Evolutionary conservation across 2,888 invertebrate species (phyloP).

Genomic region (Yponomeuta malinellus): DNA sequence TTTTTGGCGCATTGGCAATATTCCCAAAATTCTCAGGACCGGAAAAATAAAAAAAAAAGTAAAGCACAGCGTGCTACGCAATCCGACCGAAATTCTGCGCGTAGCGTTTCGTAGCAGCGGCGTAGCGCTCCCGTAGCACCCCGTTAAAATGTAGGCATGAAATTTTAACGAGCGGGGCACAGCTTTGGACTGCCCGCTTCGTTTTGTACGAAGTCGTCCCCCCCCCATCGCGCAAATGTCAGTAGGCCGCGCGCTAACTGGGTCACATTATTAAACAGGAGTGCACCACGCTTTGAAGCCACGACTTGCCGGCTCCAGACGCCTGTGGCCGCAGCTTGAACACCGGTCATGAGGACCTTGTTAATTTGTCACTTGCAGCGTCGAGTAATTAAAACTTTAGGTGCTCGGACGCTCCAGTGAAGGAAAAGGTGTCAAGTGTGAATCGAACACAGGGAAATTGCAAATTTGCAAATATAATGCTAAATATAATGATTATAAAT

Average conservation of each 20-base stretch:
- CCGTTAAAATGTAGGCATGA: background rate
- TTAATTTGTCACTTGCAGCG: background rate
- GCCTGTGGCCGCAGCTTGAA: constrained; percentile 11
- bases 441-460: no score
- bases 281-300: constrained; percentile 16
- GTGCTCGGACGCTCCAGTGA: background rate
- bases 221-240: constrained; percentile 20
- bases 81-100: background rate
- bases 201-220: background rate
- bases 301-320: constrained; percentile 17
- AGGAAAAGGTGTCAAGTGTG: background rate
- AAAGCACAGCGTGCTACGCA: no score
- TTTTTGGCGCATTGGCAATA: no score
- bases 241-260: constrained; percentile 35
- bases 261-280: constrained; percentile 39
- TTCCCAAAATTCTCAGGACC: no score
- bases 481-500: no score
- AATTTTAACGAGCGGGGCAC: background rate
- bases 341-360: background rate
- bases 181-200: background rate
- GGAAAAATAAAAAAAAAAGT: no score
- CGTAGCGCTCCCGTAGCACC: background rate
- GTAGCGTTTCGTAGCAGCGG: background rate
- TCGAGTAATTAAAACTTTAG: background rate
- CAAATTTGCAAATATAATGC: no score